Percentiles rank a stretch among this genome's conserved stretches.
phyloP scores from a whole-genome alignment of 2,797 vertebrate species.

The Chelonia mydas region DNA sequence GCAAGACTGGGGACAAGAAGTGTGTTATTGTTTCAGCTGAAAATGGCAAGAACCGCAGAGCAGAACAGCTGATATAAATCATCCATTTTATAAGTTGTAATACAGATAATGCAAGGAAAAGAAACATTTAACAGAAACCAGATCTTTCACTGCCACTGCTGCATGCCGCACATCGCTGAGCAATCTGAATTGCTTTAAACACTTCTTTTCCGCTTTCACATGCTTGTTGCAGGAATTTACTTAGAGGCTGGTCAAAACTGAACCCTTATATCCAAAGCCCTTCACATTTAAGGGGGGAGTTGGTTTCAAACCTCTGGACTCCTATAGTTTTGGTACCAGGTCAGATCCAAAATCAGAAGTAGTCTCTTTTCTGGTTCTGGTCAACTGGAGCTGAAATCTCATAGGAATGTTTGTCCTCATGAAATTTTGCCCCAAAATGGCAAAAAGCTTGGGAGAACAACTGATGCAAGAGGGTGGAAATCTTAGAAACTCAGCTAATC shows the following conservation, averaged over 20 bases:
- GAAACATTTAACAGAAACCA: constrained; percentile 72
- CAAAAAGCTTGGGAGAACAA: not conserved
- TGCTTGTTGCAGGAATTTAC: not conserved
- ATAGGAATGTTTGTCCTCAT: fast-evolving
- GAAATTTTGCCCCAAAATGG: not conserved
- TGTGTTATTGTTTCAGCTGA: constrained; percentile 62
- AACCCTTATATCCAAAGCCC: not conserved
- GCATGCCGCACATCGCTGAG: not conserved
- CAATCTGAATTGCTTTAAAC: constrained; percentile 22
- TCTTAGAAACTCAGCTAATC: not conserved
- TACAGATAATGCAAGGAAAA: constrained; percentile 70
- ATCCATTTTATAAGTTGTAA: constrained; percentile 70
- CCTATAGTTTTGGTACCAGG: not conserved
- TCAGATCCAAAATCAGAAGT: not conserved
- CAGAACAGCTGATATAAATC: constrained; percentile 65
- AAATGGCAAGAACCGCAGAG: constrained; percentile 69
- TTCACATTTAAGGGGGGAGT: not conserved
- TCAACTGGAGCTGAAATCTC: fast-evolving
- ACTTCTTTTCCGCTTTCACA: not conserved
- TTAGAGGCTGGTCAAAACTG: not conserved
- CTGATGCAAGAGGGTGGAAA: fast-evolving
- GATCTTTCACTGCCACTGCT: constrained; percentile 41
- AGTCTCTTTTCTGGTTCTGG: not conserved
- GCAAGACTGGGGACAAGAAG: constrained; percentile 35
- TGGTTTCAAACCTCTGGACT: not conserved